Percentiles rank a stretch among this genome's conserved stretches.
Evolutionary conservation across 2,113 vertebrate species (phyloP).

Genomic region (Hyaena hyaena): DNA sequence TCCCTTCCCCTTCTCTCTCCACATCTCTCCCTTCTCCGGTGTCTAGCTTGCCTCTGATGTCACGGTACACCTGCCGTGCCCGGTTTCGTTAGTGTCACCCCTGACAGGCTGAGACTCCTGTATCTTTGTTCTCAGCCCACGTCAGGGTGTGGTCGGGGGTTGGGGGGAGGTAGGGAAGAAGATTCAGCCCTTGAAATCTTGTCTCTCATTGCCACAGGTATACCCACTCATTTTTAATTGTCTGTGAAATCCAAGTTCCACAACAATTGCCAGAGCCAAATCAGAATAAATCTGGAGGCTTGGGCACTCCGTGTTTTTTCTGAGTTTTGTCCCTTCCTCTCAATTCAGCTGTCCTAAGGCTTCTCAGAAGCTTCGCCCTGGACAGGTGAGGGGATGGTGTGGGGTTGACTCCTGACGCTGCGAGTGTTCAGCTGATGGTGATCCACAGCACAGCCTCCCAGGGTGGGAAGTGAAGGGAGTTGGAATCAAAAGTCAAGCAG

Average conservation of each 20-base stretch:
- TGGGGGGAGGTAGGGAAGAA: neutral
- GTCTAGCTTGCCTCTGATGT: neutral
- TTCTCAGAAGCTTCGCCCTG: neutral
- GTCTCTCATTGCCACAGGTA: neutral
- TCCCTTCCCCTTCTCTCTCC: neutral
- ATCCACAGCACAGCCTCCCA: neutral
- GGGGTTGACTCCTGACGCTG: neutral
- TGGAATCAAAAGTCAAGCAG: neutral
- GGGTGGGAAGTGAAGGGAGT: neutral
- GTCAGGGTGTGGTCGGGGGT: neutral
- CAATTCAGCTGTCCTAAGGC: neutral
- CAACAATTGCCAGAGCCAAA: neutral
- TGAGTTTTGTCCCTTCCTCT: neutral
- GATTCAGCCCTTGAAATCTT: neutral
- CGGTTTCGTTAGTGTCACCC: neutral
- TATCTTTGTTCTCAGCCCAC: neutral
- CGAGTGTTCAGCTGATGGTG: neutral
- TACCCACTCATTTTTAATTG: neutral
- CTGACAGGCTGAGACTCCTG: neutral
- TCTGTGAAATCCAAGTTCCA: neutral
- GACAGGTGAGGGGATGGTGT: neutral
- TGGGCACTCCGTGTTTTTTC: neutral
- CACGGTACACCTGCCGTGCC: neutral
- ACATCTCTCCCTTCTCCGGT: neutral
- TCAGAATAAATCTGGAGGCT: neutral